A percentile compares a stretch with the other conserved stretches of the same genome.
These are phyloP conservation scores for Rhopalosiphum maidis DNA, from an alignment of 1,140 invertebrate genomes.

Conservation along the genomic window DNA sequence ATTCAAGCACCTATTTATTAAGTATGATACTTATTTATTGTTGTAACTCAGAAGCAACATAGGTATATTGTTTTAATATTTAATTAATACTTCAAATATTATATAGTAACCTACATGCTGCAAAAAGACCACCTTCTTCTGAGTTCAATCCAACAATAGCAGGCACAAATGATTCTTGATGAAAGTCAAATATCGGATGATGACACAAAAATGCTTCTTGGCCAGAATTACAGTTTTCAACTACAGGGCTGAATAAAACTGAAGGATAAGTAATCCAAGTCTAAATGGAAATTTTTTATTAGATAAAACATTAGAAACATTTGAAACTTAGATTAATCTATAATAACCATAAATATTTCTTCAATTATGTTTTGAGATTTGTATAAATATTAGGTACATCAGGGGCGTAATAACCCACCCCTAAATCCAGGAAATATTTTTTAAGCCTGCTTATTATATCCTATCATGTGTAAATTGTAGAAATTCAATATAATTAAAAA, in stretches of 20 bases:
- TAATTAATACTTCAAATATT: too few species aligned
- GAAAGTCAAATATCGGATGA: conserved; percentile 24
- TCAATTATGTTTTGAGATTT: background rate
- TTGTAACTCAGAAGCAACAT: too few species aligned
- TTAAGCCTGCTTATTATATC: too few species aligned
- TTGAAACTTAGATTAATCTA: background rate
- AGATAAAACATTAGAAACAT: background rate
- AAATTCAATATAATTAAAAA: too few species aligned
- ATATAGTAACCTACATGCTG: background rate
- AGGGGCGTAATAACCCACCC: too few species aligned
- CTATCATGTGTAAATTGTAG: too few species aligned
- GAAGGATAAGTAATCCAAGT: background rate
- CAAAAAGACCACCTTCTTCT: conserved; percentile 29
- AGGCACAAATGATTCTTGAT: conserved; percentile 46
- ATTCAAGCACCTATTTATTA: background rate
- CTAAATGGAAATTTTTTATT: background rate
- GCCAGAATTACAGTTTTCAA: conserved; percentile 11
- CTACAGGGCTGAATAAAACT: background rate
- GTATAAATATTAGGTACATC: too few species aligned
- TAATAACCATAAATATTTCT: background rate
- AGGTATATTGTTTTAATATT: too few species aligned
- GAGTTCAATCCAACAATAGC: conserved; percentile 50
- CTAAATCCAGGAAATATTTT: too few species aligned
- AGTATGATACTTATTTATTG: too few species aligned
- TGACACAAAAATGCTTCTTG: conserved; percentile 40